Conservation (phyloP, 2,797 vertebrate species). For the Scomberomorus guttatus region DNA sequence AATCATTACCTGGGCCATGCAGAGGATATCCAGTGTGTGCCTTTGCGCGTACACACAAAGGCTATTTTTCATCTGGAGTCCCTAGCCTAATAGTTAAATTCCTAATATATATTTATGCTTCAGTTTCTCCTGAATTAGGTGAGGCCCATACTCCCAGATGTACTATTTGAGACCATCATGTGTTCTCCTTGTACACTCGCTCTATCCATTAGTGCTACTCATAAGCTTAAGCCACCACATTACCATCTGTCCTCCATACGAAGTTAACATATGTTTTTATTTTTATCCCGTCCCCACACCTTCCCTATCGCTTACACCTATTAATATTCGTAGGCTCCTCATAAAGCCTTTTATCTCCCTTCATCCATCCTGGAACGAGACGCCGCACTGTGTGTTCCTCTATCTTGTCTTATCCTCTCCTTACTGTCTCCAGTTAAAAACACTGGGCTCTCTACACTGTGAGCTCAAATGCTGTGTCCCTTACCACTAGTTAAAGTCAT, state of each 20-base stretch:
- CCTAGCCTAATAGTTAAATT: conserved; percentile 49
- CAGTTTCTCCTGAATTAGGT: conserved; percentile 46
- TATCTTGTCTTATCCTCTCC: conserved; percentile 48
- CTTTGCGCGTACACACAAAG: conserved; percentile 48
- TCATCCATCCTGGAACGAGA: conserved; percentile 63
- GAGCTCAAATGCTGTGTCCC: conserved; percentile 67
- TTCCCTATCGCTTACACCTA: conserved; percentile 65
- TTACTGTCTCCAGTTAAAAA: conserved; percentile 57
- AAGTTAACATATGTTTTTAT: conserved; percentile 72
- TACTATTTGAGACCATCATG: conserved; percentile 74
- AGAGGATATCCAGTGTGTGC: conserved; percentile 37
- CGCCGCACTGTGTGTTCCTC: conserved; percentile 39
- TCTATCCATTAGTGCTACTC: conserved; percentile 62
- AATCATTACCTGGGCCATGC: conserved; percentile 61
- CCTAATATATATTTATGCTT: conserved; percentile 61
- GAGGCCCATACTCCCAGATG: conserved; percentile 62
- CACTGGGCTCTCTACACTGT: conserved; percentile 27
- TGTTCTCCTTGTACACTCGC: conserved; percentile 53
- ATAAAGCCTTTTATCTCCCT: conserved; percentile 59
- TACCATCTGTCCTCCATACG: conserved; percentile 60
- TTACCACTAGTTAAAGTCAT: conserved; percentile 83
- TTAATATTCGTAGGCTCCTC: conserved; percentile 71
- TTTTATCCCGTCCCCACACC: conserved; percentile 51
- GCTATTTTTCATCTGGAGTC: conserved; percentile 60
- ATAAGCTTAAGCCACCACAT: conserved; percentile 53